Percentiles rank a stretch among this genome's conserved stretches.
Conservation (phyloP, 2,888 invertebrate genomes). For the Onchidella celtica region DNA sequence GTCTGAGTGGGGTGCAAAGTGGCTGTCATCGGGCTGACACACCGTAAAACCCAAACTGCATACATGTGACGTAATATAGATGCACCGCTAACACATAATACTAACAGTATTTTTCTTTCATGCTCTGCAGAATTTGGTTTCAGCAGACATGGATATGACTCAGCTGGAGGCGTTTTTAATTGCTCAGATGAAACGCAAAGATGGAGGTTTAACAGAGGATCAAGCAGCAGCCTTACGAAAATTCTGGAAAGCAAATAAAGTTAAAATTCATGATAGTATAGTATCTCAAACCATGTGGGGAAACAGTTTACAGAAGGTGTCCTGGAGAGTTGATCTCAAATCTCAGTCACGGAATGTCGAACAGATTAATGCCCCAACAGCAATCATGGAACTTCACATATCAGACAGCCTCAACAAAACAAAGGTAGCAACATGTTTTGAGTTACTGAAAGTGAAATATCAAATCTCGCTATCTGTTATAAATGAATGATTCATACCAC, state of each 20-base stretch:
- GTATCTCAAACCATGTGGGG: slow-evolving; percentile 74
- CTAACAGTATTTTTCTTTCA: neutral
- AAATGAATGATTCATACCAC: no score
- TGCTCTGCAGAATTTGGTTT: slow-evolving; percentile 74
- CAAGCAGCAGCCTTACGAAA: slow-evolving; percentile 74
- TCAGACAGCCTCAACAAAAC: slow-evolving; percentile 78
- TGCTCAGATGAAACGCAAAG: slow-evolving; percentile 74
- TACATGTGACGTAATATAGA: no score
- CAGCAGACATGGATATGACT: slow-evolving; percentile 77
- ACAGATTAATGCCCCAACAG: slow-evolving; percentile 85
- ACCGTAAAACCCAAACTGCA: no score
- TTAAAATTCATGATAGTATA: slow-evolving; percentile 75
- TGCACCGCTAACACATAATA: neutral
- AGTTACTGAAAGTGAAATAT: neutral
- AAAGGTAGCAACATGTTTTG: no score
- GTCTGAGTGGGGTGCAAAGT: no score
- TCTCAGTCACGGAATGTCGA: slow-evolving; percentile 90
- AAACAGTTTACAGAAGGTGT: slow-evolving; percentile 71
- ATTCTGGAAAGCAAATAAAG: slow-evolving; percentile 77
- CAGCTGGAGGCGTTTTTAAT: slow-evolving; percentile 77
- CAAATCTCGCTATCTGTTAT: no score
- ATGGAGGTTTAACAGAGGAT: slow-evolving; percentile 75
- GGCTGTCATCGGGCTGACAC: no score
- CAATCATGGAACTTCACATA: slow-evolving; percentile 85
- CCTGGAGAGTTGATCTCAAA: slow-evolving; percentile 79